These are phyloP conservation scores for Leptopilina drosophilae DNA, from an alignment of 2,888 invertebrate genomes.

Conservation along the genomic window DNA sequence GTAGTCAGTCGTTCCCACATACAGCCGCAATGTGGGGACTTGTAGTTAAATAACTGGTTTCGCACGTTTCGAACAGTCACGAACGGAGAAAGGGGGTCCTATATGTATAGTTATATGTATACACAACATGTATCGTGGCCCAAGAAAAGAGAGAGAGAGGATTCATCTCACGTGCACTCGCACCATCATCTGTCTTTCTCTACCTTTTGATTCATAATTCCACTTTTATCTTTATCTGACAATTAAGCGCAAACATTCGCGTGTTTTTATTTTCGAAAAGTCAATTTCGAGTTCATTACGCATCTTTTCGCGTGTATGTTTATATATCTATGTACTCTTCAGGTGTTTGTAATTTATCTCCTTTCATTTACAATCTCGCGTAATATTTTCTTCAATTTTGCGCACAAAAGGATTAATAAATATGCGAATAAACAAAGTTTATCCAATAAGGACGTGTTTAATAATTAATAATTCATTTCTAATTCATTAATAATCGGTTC, in stretches of 20 bases:
- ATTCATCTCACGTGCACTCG: conserved; percentile 19
- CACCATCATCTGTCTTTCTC: background rate
- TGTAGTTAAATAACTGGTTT: conserved; percentile 61
- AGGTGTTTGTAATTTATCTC: too few relatives aligned
- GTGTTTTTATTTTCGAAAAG: background rate
- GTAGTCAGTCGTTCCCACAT: conserved; percentile 56
- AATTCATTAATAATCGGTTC: too few relatives aligned
- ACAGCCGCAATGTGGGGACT: conserved; percentile 43
- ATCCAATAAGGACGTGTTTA: too few relatives aligned
- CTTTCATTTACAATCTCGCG: too few relatives aligned
- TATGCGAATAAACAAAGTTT: too few relatives aligned
- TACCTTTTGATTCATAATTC: conserved; percentile 32
- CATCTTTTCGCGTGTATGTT: too few relatives aligned
- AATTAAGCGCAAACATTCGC: conserved; percentile 3
- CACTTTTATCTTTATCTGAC: conserved; percentile 12
- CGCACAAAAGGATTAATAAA: too few relatives aligned
- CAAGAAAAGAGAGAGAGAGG: background rate
- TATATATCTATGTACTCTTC: too few relatives aligned
- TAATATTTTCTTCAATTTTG: too few relatives aligned
- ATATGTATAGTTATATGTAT: too few relatives aligned
- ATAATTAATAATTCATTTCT: too few relatives aligned
- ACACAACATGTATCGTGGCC: background rate
- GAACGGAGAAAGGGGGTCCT: conserved; percentile 42
- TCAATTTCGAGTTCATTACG: too few relatives aligned
- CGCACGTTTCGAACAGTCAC: conserved; percentile 58